Percentiles rank a stretch among this genome's conserved stretches.
Conservation (phyloP, 2,797 vertebrate species). For the Gila robusta region DNA sequence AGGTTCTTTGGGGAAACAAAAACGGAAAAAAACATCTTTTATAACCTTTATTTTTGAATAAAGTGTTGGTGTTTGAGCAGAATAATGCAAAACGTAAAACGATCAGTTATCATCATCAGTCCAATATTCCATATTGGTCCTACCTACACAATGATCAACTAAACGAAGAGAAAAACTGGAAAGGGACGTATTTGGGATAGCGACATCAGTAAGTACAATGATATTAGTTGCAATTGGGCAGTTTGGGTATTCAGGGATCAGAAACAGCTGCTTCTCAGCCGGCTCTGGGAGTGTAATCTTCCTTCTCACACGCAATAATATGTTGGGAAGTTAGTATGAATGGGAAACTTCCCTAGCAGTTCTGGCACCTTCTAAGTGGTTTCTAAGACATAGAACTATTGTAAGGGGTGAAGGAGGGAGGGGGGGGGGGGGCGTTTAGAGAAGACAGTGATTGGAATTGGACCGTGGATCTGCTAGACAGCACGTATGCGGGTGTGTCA, state of each 20-base stretch:
- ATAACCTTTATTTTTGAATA: not conserved
- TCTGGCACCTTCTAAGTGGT: too few relatives aligned
- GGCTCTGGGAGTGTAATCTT: not conserved
- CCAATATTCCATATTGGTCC: not conserved
- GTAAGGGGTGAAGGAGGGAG: too few relatives aligned
- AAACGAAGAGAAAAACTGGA: not conserved
- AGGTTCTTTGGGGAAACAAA: not conserved
- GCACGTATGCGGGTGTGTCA: too few relatives aligned
- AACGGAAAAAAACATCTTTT: not conserved
- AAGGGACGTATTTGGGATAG: not conserved
- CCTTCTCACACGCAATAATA: constrained; percentile 4
- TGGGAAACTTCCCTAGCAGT: too few relatives aligned
- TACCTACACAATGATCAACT: not conserved
- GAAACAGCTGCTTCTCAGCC: constrained; percentile 42
- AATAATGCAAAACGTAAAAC: not conserved
- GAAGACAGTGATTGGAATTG: too few relatives aligned
- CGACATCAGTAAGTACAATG: not conserved
- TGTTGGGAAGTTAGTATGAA: not conserved
- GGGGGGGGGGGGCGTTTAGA: too few relatives aligned
- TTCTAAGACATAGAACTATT: too few relatives aligned
- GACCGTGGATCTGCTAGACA: too few relatives aligned
- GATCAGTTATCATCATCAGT: not conserved
- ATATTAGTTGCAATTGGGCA: not conserved
- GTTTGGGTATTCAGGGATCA: not conserved
- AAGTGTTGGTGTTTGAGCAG: not conserved